Base-by-base conservation (phyloP, 2,113 vertebrate species). In the Oryzias melastigma region DNA sequence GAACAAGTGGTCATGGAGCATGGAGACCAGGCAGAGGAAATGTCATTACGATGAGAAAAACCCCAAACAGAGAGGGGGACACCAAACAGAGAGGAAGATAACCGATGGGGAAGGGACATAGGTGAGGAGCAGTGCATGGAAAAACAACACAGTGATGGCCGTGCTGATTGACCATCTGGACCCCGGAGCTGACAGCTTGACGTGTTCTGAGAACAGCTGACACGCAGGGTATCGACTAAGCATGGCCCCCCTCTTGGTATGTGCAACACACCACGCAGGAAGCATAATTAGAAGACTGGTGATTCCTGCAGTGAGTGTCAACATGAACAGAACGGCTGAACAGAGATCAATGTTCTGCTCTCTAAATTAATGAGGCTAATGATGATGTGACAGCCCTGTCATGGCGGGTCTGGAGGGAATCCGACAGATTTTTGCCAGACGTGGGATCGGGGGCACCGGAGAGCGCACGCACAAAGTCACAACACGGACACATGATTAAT, bases 291-390 rank as follows among this genome's bases (percentile, higher is more conserved):
- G 62, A 59, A 68, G 58, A 51, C 73, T 58, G 58, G 53, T 63
- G 70, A 52, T 58, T 54, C 60, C 62, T n/a, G 48, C 59, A 56
- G 41, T 18, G 60, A 59, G 67, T 35, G 62, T 75, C 71, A 62
- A 43, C 45, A 14, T 25, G 67, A 79, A 59, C 75, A 73, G 75
- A 65, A 35, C 52, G 71, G 70, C 73, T 65, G 71, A 79, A 73
- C 44, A 40, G 60, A 74, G 80, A 87, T 87, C 81, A 62, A 80
- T 82, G 78, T 63, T 71, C 69, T 73, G 72, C 76, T 71, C 76
- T 86, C 80, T 59, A 78, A 80, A 85, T 80, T 85, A 87, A 90
- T 78, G 85, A 81, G 82, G 76, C 74, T 83, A 82, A 86, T 78
- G 78, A 73, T 67, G 75, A 75, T 58, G 79, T 80, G 79, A 83